A percentile compares a stretch with the other conserved stretches of the same genome.
Evolutionary conservation across 2,888 invertebrate species (phyloP).

Genomic region (Fragum sueziense): DNA sequence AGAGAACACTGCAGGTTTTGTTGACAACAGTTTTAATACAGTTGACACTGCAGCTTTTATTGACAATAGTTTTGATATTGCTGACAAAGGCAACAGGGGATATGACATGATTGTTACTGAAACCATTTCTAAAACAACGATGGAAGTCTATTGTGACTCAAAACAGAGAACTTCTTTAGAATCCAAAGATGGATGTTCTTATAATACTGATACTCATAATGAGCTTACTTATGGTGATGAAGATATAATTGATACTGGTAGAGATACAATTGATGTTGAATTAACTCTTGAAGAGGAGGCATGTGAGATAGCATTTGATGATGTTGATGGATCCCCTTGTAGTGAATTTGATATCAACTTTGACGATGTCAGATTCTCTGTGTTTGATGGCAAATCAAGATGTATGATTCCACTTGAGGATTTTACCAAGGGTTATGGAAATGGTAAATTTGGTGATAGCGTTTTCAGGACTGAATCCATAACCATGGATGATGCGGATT

Average conservation of each 20-base stretch:
- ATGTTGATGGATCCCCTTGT: neutral
- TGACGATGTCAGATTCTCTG: constrained; percentile 10
- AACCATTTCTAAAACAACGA: neutral
- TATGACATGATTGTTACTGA: neutral
- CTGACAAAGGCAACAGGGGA: neutral
- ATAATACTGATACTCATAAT: too few species aligned
- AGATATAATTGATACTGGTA: neutral
- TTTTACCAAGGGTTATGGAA: neutral
- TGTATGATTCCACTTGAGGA: neutral
- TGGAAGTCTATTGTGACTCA: neutral
- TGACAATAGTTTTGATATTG: neutral
- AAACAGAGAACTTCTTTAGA: neutral
- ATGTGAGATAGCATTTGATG: neutral
- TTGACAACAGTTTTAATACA: neutral
- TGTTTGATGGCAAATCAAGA: neutral
- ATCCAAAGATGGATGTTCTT: neutral
- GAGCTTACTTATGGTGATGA: too few species aligned
- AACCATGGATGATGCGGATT: neutral
- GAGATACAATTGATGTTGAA: neutral
- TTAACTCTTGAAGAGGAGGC: neutral
- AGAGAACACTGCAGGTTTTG: too few species aligned
- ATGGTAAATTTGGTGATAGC: neutral
- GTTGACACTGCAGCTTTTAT: too few species aligned
- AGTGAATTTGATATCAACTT: constrained; percentile 3
- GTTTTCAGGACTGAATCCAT: neutral